phyloP scores from a whole-genome alignment of 2,797 vertebrate genomes.

The Gymnoscopelus braueri region DNA sequence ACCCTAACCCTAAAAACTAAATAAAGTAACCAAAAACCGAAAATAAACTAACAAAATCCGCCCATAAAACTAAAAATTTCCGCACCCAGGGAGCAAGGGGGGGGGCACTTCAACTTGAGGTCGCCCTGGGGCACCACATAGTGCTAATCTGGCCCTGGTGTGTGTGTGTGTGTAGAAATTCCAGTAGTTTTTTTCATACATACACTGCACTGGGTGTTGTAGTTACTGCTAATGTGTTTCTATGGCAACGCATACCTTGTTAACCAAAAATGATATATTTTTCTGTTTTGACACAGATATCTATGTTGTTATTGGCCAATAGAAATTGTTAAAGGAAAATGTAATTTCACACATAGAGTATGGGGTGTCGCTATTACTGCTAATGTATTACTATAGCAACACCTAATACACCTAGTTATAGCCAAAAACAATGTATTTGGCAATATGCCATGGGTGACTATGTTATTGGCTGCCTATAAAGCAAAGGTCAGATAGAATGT shows the following conservation, averaged over 20 bases:
- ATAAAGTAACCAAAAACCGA: no score
- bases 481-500: conserved; percentile 37
- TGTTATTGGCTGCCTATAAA: conserved; percentile 23
- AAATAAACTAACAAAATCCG: no score
- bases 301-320: background rate
- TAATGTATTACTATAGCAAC: background rate
- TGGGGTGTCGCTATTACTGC: background rate
- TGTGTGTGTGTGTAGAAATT: no score
- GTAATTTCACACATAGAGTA: no score
- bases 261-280: conserved; percentile 3
- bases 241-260: conserved; percentile 18
- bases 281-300: background rate
- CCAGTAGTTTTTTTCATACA: background rate
- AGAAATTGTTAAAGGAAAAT: background rate
- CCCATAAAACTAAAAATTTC: no score
- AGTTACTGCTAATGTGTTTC: conserved; percentile 7
- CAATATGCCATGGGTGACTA: background rate
- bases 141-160: no score
- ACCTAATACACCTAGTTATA: background rate
- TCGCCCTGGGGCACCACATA: no score
- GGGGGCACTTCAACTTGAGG: no score
- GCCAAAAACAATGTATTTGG: background rate
- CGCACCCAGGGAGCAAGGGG: no score
- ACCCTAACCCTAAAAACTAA: no score
- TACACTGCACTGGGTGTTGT: background rate